phyloP scores from a whole-genome alignment of 2,888 invertebrate species.

The Busseola fusca region DNA sequence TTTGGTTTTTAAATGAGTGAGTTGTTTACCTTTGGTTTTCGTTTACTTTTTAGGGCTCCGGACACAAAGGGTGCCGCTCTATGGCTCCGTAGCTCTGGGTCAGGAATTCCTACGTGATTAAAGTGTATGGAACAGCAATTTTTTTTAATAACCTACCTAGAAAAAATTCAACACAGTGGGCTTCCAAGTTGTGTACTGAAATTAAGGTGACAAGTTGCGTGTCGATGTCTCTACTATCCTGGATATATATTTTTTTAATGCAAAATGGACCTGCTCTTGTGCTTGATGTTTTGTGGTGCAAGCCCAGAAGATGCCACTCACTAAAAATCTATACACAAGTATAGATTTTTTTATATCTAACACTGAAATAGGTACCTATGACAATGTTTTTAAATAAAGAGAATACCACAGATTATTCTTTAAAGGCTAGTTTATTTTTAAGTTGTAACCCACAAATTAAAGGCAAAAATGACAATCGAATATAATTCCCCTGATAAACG shows the following conservation, averaged over 20 bases:
- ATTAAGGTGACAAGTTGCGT: no score
- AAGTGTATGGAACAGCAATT: no score
- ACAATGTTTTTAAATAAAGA: neutral
- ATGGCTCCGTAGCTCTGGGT: neutral
- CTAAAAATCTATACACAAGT: no score
- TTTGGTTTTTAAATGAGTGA: conserved; percentile 5
- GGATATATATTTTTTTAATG: no score
- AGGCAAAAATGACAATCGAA: conserved; percentile 35
- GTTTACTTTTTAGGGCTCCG: neutral
- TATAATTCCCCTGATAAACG: conserved; percentile 22
- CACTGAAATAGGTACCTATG: neutral
- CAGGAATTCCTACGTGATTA: no score
- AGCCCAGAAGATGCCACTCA: no score
- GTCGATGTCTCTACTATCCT: no score
- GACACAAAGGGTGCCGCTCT: neutral
- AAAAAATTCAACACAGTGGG: no score
- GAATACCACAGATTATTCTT: neutral
- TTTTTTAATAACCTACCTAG: no score
- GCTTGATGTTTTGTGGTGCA: no score
- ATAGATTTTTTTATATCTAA: neutral
- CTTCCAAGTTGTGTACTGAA: no score
- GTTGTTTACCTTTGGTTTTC: neutral
- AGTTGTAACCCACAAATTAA: conserved; percentile 12
- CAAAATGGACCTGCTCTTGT: neutral
- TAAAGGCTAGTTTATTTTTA: neutral